Base-by-base conservation (phyloP, 2,888 invertebrate species). In the Lochmaea capreae region DNA sequence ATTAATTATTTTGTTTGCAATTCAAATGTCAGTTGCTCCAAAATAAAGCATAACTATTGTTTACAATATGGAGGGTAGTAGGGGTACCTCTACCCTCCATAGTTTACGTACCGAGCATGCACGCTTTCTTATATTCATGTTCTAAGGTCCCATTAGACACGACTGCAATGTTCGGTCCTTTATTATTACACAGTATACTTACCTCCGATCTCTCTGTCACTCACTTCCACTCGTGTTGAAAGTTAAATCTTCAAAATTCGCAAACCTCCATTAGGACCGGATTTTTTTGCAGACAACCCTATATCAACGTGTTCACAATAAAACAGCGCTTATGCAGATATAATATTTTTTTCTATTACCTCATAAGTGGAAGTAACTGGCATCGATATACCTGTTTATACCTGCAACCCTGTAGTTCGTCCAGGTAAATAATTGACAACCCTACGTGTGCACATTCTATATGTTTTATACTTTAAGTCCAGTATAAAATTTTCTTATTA, bases 191-290 rank as follows among this genome's bases (percentile, higher is more conserved):
- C 16, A 12, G 8, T 16, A 12, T 58, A 16, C 11, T 58, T 58
- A 22, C 58, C 16, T 63, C 18, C 1, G 52, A 52, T 52, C n/a
- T 16, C 52, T 52, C 16, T 52, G 16, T 52, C 52, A 52, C 16
- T 52, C 52, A 52, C n/a, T 52, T 16, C n/a, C 52, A 16, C 52
- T 16, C 16, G 16, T n/a, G 16, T 52, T 52, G 52, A 52, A 52
- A 52, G n/a, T 52, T 52, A 52, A 52, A 16, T 52, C 8, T 52
- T 52, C n/a, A 52, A 52, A 52, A 52, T 52, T 52, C 52, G 52
- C 52, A 52, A 16, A 52, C 16, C n/a, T n/a, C 52, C 4, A 52
- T 52, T 52, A 52, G 52, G n/a, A 52, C 52, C n/a, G 0, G n/a
- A 3, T 52, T 52, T 52, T n/a, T 52, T 16, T 52, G 52, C 52